These are phyloP conservation scores for Drosophila lowei DNA, from an alignment of 1,140 invertebrate genomes.

Conservation along the genomic window DNA sequence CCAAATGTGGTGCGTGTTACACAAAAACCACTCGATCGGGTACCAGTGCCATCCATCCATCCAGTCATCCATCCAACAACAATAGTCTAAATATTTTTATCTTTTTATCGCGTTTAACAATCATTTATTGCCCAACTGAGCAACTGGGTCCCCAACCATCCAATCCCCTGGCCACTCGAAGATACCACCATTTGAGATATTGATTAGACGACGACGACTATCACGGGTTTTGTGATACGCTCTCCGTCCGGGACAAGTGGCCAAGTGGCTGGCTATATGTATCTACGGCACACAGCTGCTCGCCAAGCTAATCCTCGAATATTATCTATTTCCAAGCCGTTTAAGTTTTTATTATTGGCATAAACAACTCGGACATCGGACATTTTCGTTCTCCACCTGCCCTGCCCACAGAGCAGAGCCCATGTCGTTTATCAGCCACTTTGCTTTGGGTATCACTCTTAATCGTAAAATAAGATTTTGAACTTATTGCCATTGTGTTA, in stretches of 20 bases:
- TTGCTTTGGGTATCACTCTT: constrained; percentile 70
- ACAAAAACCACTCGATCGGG: constrained; percentile 23
- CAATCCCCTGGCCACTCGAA: constrained; percentile 49
- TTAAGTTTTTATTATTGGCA: constrained; percentile 71
- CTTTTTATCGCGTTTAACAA: constrained; percentile 81
- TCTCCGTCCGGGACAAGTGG: constrained; percentile 17
- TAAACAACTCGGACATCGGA: constrained; percentile 56
- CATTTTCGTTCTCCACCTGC: too few species aligned
- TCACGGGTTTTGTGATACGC: constrained; percentile 35
- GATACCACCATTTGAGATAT: constrained; percentile 65
- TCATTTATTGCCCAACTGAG: constrained; percentile 78
- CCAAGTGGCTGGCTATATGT: constrained; percentile 21
- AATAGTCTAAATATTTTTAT: constrained; percentile 78
- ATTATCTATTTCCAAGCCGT: constrained; percentile 63
- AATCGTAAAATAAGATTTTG: constrained; percentile 82
- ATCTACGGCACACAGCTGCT: not conserved
- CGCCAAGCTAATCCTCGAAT: constrained; percentile 61
- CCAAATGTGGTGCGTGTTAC: constrained; percentile 71
- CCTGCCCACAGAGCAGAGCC: not conserved
- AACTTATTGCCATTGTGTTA: constrained; percentile 64
- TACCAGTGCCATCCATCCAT: constrained; percentile 15
- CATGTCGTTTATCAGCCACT: constrained; percentile 56
- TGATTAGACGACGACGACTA: constrained; percentile 52
- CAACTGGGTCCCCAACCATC: constrained; percentile 46
- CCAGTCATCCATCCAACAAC: constrained; percentile 35